Conservation (phyloP, 2,797 vertebrate species). For the Lutjanus argentimaculatus region DNA sequence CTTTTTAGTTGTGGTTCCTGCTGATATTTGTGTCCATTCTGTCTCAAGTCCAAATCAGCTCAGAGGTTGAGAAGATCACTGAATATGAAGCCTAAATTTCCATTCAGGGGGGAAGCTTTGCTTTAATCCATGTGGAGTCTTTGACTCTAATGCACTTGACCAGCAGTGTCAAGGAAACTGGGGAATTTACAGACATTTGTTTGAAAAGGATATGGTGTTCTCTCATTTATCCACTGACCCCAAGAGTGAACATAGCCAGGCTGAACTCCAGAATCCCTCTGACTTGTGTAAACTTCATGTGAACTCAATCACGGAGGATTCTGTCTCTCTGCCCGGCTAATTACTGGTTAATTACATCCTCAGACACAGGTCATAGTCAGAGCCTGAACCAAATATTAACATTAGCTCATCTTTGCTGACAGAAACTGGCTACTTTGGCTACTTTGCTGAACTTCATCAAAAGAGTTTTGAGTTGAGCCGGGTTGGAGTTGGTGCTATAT, state of each 20-base stretch:
- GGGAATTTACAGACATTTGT: conserved; percentile 37
- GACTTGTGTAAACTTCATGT: conserved; percentile 49
- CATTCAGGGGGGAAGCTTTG: conserved; percentile 25
- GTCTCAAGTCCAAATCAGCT: conserved; percentile 34
- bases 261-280: conserved; percentile 67
- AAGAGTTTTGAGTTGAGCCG: conserved; percentile 21
- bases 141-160: conserved; percentile 32
- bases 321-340: conserved; percentile 55
- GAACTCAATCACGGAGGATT: conserved; percentile 63
- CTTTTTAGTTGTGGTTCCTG: conserved; percentile 28
- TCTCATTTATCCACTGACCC: conserved; percentile 46
- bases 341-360: conserved; percentile 73
- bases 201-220: conserved; percentile 46
- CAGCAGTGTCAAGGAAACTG: conserved; percentile 17
- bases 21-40: conserved; percentile 49
- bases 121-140: conserved; percentile 44
- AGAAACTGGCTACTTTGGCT: conserved; percentile 38
- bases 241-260: conserved; percentile 12
- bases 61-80: conserved; percentile 42
- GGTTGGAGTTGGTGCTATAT: background rate
- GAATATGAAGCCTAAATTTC: conserved; percentile 36
- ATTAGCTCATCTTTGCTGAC: conserved; percentile 46
- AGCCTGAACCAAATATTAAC: conserved; percentile 45
- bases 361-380: conserved; percentile 64
- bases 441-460: conserved; percentile 32